Evolutionary conservation across 2,797 vertebrate species (phyloP).

Genomic region (Aselliscus stoliczkanus): DNA sequence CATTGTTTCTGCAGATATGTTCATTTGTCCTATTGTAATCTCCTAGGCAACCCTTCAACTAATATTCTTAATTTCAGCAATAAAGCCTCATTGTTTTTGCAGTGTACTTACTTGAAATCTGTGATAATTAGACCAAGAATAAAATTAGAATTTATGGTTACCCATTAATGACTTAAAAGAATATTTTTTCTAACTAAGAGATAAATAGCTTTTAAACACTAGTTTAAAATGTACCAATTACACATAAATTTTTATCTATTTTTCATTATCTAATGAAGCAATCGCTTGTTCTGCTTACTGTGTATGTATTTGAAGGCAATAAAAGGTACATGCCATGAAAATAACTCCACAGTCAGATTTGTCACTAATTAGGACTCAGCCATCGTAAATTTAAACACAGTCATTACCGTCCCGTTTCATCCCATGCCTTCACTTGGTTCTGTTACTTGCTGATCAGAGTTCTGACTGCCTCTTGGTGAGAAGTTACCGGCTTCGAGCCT

Average conservation of each 20-base stretch:
- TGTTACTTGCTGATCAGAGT: not conserved
- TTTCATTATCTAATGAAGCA: conserved; percentile 42
- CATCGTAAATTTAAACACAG: not conserved
- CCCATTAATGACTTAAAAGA: conserved; percentile 60
- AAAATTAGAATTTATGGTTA: conserved; percentile 67
- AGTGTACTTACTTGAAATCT: conserved; percentile 59
- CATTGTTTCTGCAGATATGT: conserved; percentile 8
- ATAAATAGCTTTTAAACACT: conserved; percentile 55
- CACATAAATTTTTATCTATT: conserved; percentile 41
- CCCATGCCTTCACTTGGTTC: not conserved
- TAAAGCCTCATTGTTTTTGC: conserved; percentile 52
- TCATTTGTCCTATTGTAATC: conserved; percentile 15
- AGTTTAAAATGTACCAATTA: conserved; percentile 44
- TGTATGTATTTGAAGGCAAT: not conserved
- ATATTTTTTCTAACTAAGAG: conserved; percentile 41
- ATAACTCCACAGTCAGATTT: not conserved
- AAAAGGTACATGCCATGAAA: conserved; percentile 34
- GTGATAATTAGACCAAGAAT: conserved; percentile 57
- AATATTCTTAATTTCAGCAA: conserved; percentile 38
- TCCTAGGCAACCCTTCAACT: conserved; percentile 12
- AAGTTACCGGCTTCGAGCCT: not conserved
- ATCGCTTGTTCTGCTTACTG: conserved; percentile 14
- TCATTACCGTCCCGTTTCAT: not conserved
- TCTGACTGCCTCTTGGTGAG: not conserved
- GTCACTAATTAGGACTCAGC: conserved; percentile 25